Base-by-base conservation (phyloP, 2,888 invertebrate genomes). In the Agrochola lota region DNA sequence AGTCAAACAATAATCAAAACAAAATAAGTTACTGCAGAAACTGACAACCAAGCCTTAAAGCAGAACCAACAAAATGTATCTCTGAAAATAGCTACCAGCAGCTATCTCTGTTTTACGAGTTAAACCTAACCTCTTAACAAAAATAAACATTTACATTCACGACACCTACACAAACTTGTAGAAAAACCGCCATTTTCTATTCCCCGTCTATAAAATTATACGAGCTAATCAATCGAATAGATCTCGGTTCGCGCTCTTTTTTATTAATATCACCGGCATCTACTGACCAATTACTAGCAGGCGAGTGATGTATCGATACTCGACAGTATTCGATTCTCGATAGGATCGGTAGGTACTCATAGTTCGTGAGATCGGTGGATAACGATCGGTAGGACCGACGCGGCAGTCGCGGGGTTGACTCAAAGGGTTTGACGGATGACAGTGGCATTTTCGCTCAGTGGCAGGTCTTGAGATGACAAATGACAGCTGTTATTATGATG, bases 231-330 rank as follows among this genome's bases (percentile, higher is more conserved):
- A 78, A 75, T 72, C 49, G 81, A 77, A 85, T 86, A 84, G 79
- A 85, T 87, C 83, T 87, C 89, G 85, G 79, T 84, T 89, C 83
- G 85, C 90, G 84, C 85, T 86, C 82, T 87, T 88, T n/a, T 88
- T 89, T 85, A 83, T 88, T 83, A 83, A 87, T 84, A 84, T 84
- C 87, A 85, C 69, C 87, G 85, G 88, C 90, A 85, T 89, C 87
- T 86, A 87, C 89, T 87, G 87, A 89, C 88, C 90, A 89, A 91
- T 90, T 90, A 91, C 90, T 87, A 86, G 88, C 88, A 86, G 86
- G 69, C 88, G 84, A 83, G 84, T 87, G 91, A 90, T 91, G 88
- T 87, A 89, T 91, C 89, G 92, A 89, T 89, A 81, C 60, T 57
- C 63, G 63, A 81, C 64, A 78, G 69, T 75, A 81, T 59, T 81